Conservation (phyloP, 53 echinoderm and acorn worm species). For the Glandiceps talaboti region DNA sequence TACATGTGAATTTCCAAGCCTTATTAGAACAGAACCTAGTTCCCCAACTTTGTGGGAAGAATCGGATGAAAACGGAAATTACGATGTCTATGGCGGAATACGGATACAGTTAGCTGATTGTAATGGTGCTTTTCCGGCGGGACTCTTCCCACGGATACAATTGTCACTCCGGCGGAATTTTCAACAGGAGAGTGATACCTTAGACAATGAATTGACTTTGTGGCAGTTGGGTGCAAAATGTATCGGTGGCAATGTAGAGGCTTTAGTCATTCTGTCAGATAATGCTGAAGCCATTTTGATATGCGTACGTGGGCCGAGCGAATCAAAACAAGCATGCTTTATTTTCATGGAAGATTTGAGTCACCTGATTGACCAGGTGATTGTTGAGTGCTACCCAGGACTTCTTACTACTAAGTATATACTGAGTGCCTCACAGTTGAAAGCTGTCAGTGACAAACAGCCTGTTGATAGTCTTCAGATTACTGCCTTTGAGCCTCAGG, state of each 20-base stretch:
- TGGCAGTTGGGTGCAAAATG: conserved; percentile 95
- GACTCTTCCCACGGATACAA: conserved; percentile 79
- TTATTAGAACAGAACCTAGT: conserved; percentile 30
- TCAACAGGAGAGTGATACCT: conserved; percentile 78
- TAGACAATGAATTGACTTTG: conserved; percentile 72
- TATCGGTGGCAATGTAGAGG: conserved; percentile 81
- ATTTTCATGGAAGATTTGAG: conserved; percentile 90
- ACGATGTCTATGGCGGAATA: conserved; percentile 78
- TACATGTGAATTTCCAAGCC: conserved; percentile 84
- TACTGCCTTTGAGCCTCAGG: conserved; percentile 67
- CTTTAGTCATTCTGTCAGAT: conserved; percentile 51
- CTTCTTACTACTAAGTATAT: conserved; percentile 53
- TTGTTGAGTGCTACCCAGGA: conserved; percentile 73
- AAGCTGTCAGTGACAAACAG: conserved; percentile 45
- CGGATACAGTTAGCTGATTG: conserved; percentile 71
- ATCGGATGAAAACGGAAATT: conserved; percentile 60
- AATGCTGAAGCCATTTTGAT: conserved; percentile 75
- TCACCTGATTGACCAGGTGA: conserved; percentile 69
- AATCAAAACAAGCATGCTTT: conserved; percentile 83
- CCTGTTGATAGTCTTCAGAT: conserved; percentile 7
- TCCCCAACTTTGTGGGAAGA: conserved; percentile 83
- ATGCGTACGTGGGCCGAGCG: conserved; percentile 56
- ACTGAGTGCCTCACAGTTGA: conserved; percentile 64
- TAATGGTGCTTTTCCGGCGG: conserved; percentile 41
- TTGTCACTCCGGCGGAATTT: conserved; percentile 75